Base-by-base conservation (phyloP, 2,113 vertebrate species). In the Toxotes chatareus region DNA sequence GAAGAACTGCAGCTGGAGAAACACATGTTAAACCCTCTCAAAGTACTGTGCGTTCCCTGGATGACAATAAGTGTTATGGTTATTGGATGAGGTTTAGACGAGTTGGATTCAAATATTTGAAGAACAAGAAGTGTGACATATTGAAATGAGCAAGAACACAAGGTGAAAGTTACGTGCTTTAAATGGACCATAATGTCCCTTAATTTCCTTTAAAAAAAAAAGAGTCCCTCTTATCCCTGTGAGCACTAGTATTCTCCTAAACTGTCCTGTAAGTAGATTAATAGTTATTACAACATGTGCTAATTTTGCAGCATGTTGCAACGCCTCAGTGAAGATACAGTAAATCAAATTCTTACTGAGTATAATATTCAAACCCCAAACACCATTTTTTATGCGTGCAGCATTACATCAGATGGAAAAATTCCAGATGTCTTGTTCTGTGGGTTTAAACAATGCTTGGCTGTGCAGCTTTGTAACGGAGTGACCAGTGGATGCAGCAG, bases 341-440 rank as follows among this genome's bases (percentile, higher is more conserved):
- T 51, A 60, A 34, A 62, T 49, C 23, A n/a, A 4, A 47, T 14
- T 67, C 10, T 69, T 23, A 5, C 27, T 49, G 53, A 73, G 55
- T 27, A 47, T 46, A 14, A 36, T 2, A 36, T 21, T 73, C 27
- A 44, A 49, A 61, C 56, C 16, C 27, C 60, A 49, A 9, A 56
- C 11, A 59, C 9, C 8, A 5, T 46, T 40, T 53, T 70, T 80
- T 32, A 61, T 57, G 49, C 47, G 65, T 70, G 65, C 61, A 65
- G 73, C 73, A 83, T 90, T 82, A 87, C 88, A 87, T 88, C 83
- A 88, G 70, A 91, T 83, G 89, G 84, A 88, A 88, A 92, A 78
- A 80, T 56, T 88, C 84, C 86, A 72, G 44, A 62, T 73, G 47
- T 86, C 79, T 76, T 71, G 46, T 73, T 79, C 79, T 81, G 85